Evolutionary conservation across 2,888 invertebrate genomes (phyloP).

Genomic region (Nematopogon swammerdamellus): DNA sequence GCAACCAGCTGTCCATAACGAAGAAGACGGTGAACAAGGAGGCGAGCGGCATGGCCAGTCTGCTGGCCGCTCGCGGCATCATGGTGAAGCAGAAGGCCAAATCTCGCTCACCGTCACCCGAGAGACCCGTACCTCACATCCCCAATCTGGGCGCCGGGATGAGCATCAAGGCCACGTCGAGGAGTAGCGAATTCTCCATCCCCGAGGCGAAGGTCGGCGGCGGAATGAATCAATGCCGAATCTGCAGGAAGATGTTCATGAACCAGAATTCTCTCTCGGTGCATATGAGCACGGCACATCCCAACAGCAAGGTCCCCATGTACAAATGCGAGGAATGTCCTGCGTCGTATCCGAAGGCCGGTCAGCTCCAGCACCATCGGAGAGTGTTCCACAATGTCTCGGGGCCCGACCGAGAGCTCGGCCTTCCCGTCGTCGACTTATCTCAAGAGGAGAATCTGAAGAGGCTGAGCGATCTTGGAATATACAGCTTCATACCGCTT

Average conservation of each 20-base stretch:
- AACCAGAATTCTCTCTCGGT: constrained; percentile 33
- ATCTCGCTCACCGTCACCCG: constrained; percentile 40
- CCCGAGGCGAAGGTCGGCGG: constrained; percentile 41
- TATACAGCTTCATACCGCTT: constrained; percentile 71
- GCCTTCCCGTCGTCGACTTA: constrained; percentile 70
- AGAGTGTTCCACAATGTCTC: constrained; percentile 43
- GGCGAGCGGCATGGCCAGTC: constrained; percentile 73
- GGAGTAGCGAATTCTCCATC: constrained; percentile 38
- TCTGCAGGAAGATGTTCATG: constrained; percentile 48
- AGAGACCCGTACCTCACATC: constrained; percentile 41
- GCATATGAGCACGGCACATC: constrained; percentile 40
- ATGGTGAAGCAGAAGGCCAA: constrained; percentile 69
- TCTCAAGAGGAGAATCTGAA: constrained; percentile 64
- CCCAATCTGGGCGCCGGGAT: constrained; percentile 47
- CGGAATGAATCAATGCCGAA: constrained; percentile 35
- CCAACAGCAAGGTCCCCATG: constrained; percentile 32
- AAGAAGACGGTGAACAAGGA: constrained; percentile 63
- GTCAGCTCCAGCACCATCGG: constrained; percentile 63
- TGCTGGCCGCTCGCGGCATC: constrained; percentile 73
- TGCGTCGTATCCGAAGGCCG: constrained; percentile 66
- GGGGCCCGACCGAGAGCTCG: constrained; percentile 57
- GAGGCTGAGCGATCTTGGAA: constrained; percentile 63
- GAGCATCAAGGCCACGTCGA: constrained; percentile 52
- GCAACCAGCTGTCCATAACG: constrained; percentile 71
- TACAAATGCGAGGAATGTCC: constrained; percentile 69